Conservation (phyloP, 2,888 invertebrate species). For the Leuctra nigra region DNA sequence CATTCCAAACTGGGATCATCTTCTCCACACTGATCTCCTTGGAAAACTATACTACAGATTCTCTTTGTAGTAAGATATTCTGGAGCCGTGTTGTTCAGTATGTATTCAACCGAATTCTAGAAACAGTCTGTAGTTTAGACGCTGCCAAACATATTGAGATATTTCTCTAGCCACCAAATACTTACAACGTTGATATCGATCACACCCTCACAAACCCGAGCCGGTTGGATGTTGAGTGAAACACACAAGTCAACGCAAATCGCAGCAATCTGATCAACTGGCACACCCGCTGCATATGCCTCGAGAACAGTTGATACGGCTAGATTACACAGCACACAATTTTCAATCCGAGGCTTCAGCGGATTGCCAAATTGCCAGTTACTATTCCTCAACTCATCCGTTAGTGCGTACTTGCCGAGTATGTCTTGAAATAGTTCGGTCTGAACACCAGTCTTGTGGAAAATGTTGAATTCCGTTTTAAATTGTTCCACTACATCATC, state of each 20-base stretch:
- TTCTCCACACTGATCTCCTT: slow-evolving; percentile 43
- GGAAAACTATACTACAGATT: slow-evolving; percentile 51
- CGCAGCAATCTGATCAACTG: slow-evolving; percentile 42
- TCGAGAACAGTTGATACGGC: slow-evolving; percentile 33
- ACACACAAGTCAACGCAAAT: slow-evolving; percentile 48
- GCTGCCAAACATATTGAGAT: neutral
- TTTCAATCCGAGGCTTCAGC: neutral
- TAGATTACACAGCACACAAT: slow-evolving; percentile 43
- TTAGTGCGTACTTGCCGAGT: neutral
- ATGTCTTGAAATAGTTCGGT: neutral
- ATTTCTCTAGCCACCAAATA: neutral
- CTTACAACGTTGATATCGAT: slow-evolving; percentile 54
- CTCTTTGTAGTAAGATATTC: no score
- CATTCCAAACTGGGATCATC: slow-evolving; percentile 46
- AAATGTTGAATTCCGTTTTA: slow-evolving; percentile 1
- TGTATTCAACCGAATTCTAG: slow-evolving; percentile 1
- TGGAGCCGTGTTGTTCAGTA: no score
- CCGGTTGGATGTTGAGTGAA: slow-evolving; percentile 49
- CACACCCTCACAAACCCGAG: slow-evolving; percentile 55
- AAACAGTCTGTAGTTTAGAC: neutral
- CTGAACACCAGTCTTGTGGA: neutral
- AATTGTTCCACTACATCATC: neutral
- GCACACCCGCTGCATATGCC: slow-evolving; percentile 44
- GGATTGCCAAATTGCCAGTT: neutral
- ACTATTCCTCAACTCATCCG: neutral